phyloP scores from a whole-genome alignment of 2,888 invertebrate species.

The Matsumyia berberina region DNA sequence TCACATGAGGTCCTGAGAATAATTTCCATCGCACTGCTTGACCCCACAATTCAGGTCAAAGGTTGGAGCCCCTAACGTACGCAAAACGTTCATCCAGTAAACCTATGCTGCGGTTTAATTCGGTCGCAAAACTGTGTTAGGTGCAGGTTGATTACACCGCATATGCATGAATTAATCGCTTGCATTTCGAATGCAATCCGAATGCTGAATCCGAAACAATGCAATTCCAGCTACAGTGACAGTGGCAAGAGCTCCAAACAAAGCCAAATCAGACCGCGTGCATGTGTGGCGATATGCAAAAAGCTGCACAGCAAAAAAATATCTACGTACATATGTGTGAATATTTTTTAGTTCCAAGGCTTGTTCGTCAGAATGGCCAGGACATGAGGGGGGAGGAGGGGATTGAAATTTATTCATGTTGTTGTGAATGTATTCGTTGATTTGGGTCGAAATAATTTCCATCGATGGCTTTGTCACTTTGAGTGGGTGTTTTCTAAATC shows the following conservation, averaged over 20 bases:
- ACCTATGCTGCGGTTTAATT: conserved; percentile 23
- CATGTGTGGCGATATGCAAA: conserved; percentile 45
- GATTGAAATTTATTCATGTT: conserved; percentile 59
- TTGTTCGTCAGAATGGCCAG: neutral
- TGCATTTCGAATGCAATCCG: conserved; percentile 55
- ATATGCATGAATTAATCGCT: conserved; percentile 50
- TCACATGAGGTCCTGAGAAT: conserved; percentile 3
- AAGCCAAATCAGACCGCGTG: conserved; percentile 31
- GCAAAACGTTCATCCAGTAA: neutral
- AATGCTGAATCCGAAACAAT: conserved; percentile 30
- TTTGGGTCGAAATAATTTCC: conserved; percentile 71
- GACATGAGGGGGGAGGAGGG: neutral
- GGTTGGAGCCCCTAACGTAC: conserved; percentile 1
- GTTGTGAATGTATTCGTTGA: conserved; percentile 25
- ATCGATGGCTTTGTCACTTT: conserved; percentile 61
- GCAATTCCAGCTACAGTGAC: neutral
- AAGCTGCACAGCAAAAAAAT: conserved; percentile 14
- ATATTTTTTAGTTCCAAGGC: conserved; percentile 33
- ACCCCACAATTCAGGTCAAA: conserved; percentile 31
- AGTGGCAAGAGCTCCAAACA: conserved; percentile 1
- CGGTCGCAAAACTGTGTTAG: conserved; percentile 62
- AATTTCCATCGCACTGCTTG: neutral
- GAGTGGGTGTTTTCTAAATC: conserved; percentile 45
- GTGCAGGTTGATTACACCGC: conserved; percentile 65
- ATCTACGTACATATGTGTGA: neutral